Percentiles rank a stretch among this genome's conserved stretches.
phyloP scores from a whole-genome alignment of 1,140 invertebrate species.

The Neodiprion virginianus region DNA sequence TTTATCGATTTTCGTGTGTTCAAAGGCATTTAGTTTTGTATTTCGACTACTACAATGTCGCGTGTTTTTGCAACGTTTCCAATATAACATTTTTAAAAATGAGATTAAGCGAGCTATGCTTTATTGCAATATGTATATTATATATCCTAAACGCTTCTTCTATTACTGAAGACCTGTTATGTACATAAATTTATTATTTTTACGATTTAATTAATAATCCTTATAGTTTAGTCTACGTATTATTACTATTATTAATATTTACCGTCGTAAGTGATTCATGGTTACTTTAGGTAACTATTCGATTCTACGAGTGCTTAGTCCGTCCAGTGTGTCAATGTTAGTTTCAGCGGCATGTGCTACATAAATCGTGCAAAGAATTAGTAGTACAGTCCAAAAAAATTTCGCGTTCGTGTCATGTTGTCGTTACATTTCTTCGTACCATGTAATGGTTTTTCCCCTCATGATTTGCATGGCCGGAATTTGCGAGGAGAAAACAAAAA shows the following conservation, averaged over 20 bases:
- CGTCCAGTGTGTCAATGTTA: conserved; percentile 34
- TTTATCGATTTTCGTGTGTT: conserved; percentile 21
- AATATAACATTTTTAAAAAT: neutral
- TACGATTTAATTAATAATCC: conserved; percentile 20
- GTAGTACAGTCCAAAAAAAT: too few relatives aligned
- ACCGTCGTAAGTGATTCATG: conserved; percentile 25
- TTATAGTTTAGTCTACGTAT: neutral
- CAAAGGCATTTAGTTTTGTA: conserved; percentile 27
- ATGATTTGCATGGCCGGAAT: too few relatives aligned
- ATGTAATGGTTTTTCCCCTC: too few relatives aligned
- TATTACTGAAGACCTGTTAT: conserved; percentile 14
- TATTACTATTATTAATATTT: conserved; percentile 20
- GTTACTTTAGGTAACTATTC: conserved; percentile 5
- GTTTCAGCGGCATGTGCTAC: neutral
- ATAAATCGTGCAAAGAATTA: neutral
- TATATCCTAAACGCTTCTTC: conserved; percentile 9
- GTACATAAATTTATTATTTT: conserved; percentile 40
- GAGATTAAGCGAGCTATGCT: conserved; percentile 5
- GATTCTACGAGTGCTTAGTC: conserved; percentile 33
- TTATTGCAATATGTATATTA: neutral
- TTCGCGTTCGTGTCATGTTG: too few relatives aligned
- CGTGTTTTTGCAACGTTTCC: neutral
- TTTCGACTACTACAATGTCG: neutral
- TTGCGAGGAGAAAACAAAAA: too few relatives aligned
- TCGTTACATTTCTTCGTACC: too few relatives aligned